A percentile compares a stretch with the other conserved stretches of the same genome.
These are phyloP conservation scores for Zhuqinia jingwanae DNA, from an alignment of 2,888 invertebrate species.

Conservation along the genomic window DNA sequence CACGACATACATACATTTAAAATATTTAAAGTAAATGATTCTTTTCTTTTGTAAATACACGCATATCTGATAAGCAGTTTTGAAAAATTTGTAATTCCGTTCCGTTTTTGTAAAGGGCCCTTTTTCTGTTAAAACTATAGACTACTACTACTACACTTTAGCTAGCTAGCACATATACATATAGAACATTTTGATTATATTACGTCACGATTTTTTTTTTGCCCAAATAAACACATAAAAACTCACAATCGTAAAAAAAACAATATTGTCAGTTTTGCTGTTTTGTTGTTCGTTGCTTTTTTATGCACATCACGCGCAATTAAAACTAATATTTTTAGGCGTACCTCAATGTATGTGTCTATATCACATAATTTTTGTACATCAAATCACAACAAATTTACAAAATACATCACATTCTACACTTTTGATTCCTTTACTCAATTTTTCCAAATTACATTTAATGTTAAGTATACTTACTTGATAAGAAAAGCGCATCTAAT, in stretches of 20 bases:
- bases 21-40: neutral
- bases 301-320: neutral
- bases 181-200: constrained; percentile 31
- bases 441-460: too few species aligned
- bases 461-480: too few species aligned
- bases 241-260: neutral
- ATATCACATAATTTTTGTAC: neutral
- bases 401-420: neutral
- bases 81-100: neutral
- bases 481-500: neutral
- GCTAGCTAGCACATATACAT: too few species aligned
- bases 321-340: neutral
- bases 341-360: neutral
- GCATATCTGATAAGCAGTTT: constrained; percentile 36
- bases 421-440: too few species aligned
- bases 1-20: too few species aligned
- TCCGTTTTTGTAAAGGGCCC: too few species aligned
- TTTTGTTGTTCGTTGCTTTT: neutral
- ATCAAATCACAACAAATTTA: neutral
- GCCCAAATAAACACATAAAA: constrained; percentile 32
- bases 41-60: neutral
- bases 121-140: constrained; percentile 17
- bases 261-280: neutral
- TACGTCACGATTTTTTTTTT: constrained; percentile 18
- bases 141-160: too few species aligned